Conservation (phyloP, 2,113 vertebrate species). For the Ceratotherium simum region DNA sequence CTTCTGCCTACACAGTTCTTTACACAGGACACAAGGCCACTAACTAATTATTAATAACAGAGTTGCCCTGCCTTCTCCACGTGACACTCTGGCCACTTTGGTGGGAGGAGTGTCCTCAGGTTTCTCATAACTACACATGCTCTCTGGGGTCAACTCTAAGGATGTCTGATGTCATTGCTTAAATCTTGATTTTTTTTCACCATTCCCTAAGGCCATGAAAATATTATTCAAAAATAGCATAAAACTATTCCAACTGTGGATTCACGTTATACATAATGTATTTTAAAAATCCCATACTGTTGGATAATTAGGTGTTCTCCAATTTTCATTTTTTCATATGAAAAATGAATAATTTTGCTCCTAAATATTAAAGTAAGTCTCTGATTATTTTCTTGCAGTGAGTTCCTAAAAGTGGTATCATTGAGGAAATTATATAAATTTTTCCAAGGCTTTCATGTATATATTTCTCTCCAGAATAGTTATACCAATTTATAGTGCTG, state of each 20-base stretch:
- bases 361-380: slow-evolving; percentile 15
- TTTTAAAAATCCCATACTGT: not conserved
- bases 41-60: not conserved
- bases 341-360: not conserved
- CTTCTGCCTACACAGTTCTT: not conserved
- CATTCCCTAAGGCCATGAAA: not conserved
- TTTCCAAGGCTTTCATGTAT: not conserved
- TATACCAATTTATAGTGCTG: not conserved
- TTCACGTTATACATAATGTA: not conserved
- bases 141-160: not conserved
- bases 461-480: not conserved
- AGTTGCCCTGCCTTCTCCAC: not conserved
- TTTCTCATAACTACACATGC: not conserved
- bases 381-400: not conserved
- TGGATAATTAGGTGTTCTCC: not conserved
- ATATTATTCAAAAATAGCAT: not conserved
- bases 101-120: not conserved
- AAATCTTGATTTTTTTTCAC: not conserved
- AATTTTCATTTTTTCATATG: slow-evolving; percentile 25
- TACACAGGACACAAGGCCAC: not conserved
- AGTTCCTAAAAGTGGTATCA: not conserved
- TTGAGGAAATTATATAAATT: not conserved
- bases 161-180: not conserved
- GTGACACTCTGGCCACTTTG: not conserved
- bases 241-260: not conserved